Base-by-base conservation (phyloP, 2,113 vertebrate genomes). In the Labrus mixtus region DNA sequence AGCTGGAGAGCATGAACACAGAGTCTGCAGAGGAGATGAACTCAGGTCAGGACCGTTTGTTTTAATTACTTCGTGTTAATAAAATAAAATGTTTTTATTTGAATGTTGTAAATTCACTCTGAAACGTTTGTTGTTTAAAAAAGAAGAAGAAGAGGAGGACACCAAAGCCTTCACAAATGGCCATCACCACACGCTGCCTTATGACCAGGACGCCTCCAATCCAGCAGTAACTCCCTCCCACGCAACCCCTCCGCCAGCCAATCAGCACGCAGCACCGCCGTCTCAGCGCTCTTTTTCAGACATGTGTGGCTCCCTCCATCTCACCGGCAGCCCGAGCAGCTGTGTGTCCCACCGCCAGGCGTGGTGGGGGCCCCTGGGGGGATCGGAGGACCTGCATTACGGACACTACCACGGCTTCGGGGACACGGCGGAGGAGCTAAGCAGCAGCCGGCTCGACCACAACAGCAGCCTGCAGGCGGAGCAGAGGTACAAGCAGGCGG, bases 341-440 rank as follows among this genome's bases (percentile, higher is more conserved):
- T 94, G 94, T 0, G 88, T 95, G 17, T 90, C 95, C 16, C 94
- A 89, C 66, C 90, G 94, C 23, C 96, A 96, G 0, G 88, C 91
- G 0, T 96, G 95, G 95, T 94, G 95, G 95, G 89, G 53, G 22
- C 43, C 45, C 2, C 43, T 23, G 0, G 85, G 62, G 0, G 85
- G 62, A 0, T 89, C 93, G 0, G 97, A 96, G 0, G 97, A 96
- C 25, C 90, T 98, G 91, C 95, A 94, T 51, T 99, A 97, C 39
- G 97, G 98, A 79, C 95, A 98, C 89, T 97, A 96, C 58, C 98
- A 99, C 3, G 98, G 98, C 25, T 99, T 98, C 15, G 98, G 98
- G 51, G 98, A 99, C 93, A 99, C 98, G 0, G 98, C 98, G 0
- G 98, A 99, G 81, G 97, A 97, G 87, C 94, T 99, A 87, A 95